A percentile compares a stretch with the other conserved stretches of the same genome.
Evolutionary conservation across 2,113 vertebrate genomes (phyloP).

Genomic region (Dascyllus trimaculatus): DNA sequence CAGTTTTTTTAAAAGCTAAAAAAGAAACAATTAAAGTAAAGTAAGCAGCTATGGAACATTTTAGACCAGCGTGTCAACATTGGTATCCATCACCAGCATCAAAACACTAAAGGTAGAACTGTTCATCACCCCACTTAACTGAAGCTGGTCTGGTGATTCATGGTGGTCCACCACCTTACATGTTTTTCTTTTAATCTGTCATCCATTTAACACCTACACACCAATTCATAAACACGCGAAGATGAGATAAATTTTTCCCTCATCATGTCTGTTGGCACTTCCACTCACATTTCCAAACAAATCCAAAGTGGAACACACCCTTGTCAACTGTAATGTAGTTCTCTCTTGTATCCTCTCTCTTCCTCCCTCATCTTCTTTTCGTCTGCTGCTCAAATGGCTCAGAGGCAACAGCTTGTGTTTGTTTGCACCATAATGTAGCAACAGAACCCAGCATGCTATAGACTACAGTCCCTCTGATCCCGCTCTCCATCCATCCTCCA

Average conservation of each 20-base stretch:
- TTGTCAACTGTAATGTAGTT: slow-evolving; percentile 2
- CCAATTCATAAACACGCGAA: slow-evolving; percentile 31
- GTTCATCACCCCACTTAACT: neutral
- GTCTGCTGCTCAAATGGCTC: slow-evolving; percentile 39
- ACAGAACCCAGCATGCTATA: slow-evolving; percentile 60
- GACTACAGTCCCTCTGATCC: slow-evolving; percentile 15
- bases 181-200: slow-evolving; percentile 46
- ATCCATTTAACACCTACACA: slow-evolving; percentile 43
- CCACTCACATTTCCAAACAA: slow-evolving; percentile 41
- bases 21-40: no score
- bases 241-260: slow-evolving; percentile 33
- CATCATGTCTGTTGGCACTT: slow-evolving; percentile 23
- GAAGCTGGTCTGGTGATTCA: slow-evolving; percentile 10
- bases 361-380: slow-evolving; percentile 13
- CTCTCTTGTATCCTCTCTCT: slow-evolving; percentile 23
- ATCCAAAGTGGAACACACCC: slow-evolving; percentile 30
- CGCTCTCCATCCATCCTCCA: neutral
- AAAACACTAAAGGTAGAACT: neutral
- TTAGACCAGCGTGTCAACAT: no score
- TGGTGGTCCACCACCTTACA: slow-evolving; percentile 41
- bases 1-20: no score
- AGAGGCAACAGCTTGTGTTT: slow-evolving; percentile 68
- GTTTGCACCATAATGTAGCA: slow-evolving; percentile 65
- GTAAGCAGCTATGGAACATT: no score
- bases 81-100: neutral